These are phyloP conservation scores for Nipponacmea schrenckii DNA, from an alignment of 2,888 invertebrate genomes.

Conservation along the genomic window DNA sequence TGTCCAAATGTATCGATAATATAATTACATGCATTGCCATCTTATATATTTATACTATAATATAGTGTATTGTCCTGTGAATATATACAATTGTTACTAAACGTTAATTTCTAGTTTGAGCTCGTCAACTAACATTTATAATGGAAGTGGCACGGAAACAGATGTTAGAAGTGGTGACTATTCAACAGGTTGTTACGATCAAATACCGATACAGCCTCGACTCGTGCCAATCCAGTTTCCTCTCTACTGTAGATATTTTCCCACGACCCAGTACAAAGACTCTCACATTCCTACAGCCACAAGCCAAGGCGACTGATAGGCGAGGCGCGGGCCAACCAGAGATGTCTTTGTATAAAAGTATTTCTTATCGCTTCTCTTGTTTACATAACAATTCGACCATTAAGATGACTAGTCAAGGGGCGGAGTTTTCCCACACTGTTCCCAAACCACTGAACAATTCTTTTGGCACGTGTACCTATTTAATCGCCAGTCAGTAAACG, in stretches of 20 bases:
- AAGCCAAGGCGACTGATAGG: slow-evolving; percentile 15
- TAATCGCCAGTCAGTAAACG: slow-evolving; percentile 41
- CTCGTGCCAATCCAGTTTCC: slow-evolving; percentile 21
- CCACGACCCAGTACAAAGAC: slow-evolving; percentile 22
- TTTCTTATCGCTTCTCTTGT: slow-evolving; percentile 23
- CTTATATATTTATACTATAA: no score
- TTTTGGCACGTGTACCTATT: slow-evolving; percentile 50
- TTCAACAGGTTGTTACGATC: slow-evolving; percentile 3
- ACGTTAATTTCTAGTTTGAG: no score
- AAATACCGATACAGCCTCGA: slow-evolving; percentile 5
- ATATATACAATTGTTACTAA: no score
- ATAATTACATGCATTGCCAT: no score
- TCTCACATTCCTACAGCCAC: slow-evolving; percentile 20
- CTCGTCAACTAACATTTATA: no score
- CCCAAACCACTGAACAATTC: slow-evolving; percentile 45
- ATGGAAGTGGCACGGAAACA: background rate
- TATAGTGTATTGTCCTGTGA: no score
- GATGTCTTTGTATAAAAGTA: slow-evolving; percentile 23
- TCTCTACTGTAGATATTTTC: slow-evolving; percentile 20
- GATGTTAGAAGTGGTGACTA: background rate
- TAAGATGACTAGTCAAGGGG: slow-evolving; percentile 33
- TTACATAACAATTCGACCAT: slow-evolving; percentile 28
- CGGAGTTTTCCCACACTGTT: slow-evolving; percentile 61
- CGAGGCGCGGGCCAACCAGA: slow-evolving; percentile 22
- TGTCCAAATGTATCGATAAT: no score